A percentile compares a stretch with the other conserved stretches of the same genome.
phyloP scores from a whole-genome alignment of 1,140 invertebrate species.

The Vollenhovia emeryi region DNA sequence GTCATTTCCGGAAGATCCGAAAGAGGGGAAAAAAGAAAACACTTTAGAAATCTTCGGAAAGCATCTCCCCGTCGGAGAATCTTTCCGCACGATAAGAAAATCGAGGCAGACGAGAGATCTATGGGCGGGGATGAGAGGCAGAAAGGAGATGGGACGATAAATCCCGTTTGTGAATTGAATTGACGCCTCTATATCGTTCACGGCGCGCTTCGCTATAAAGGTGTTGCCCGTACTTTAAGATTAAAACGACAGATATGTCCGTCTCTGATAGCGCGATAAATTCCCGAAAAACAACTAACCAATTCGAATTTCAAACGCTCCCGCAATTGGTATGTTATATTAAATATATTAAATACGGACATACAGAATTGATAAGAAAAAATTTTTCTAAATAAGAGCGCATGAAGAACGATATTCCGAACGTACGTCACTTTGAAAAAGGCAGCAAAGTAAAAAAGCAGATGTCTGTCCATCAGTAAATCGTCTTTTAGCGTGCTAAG shows the following conservation, averaged over 20 bases:
- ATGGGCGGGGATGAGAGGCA: not conserved
- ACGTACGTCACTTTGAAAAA: not conserved
- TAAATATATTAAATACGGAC: too few relatives aligned
- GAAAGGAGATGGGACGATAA: slow-evolving; percentile 23
- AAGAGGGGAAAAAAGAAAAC: slow-evolving; percentile 6
- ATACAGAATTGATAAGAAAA: not conserved
- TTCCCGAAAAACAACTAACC: not conserved
- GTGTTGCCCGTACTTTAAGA: slow-evolving; percentile 25
- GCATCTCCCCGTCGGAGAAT: slow-evolving; percentile 18
- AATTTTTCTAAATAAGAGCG: not conserved
- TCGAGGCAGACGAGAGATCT: slow-evolving; percentile 1
- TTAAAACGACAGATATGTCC: slow-evolving; percentile 6
- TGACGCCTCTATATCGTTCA: slow-evolving; percentile 36
- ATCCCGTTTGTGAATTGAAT: slow-evolving; percentile 46
- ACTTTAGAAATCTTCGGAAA: not conserved
- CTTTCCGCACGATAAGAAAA: slow-evolving; percentile 29
- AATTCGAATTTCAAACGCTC: too few relatives aligned
- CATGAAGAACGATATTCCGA: not conserved
- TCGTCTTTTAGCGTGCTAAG: slow-evolving; percentile 26
- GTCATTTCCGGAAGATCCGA: not conserved
- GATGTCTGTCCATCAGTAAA: slow-evolving; percentile 24
- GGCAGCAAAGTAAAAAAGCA: slow-evolving; percentile 21
- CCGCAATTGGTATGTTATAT: too few relatives aligned
- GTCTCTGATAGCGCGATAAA: not conserved
- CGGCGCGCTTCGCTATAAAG: not conserved